Conservation (phyloP, 2,797 vertebrate genomes). For the Nothura maculosa region DNA sequence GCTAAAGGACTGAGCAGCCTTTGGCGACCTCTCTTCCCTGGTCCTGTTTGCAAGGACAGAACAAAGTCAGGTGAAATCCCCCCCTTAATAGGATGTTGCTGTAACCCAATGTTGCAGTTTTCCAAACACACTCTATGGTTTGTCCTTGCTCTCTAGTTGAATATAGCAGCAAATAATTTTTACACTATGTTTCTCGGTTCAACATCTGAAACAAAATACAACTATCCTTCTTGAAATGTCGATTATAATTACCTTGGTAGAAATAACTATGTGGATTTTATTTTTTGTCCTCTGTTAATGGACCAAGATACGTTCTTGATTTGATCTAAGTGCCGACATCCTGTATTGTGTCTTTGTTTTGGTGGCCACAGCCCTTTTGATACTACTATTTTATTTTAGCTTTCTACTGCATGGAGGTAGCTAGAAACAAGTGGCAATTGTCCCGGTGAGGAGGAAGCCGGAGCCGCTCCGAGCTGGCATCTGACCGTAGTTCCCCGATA, state of each 20-base stretch:
- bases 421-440: background rate
- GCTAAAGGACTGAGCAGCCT: background rate
- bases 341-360: background rate
- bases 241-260: background rate
- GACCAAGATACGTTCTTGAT: background rate
- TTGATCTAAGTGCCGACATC: background rate
- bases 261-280: background rate
- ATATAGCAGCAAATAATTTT: background rate
- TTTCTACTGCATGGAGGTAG: background rate
- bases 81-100: background rate
- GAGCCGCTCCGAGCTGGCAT: background rate
- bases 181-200: background rate
- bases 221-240: background rate
- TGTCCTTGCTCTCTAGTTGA: background rate
- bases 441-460: background rate
- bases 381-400: background rate
- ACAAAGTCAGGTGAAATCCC: slow-evolving; percentile 10
- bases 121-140: background rate
- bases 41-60: background rate
- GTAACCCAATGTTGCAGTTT: slow-evolving; percentile 18
- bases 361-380: background rate
- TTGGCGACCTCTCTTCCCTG: background rate
- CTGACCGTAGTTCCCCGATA: no score
- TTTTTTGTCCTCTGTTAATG: background rate
- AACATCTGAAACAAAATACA: background rate